Evolutionary conservation across 1,140 invertebrate genomes (phyloP).

Genomic region (Aleiodes sp.): DNA sequence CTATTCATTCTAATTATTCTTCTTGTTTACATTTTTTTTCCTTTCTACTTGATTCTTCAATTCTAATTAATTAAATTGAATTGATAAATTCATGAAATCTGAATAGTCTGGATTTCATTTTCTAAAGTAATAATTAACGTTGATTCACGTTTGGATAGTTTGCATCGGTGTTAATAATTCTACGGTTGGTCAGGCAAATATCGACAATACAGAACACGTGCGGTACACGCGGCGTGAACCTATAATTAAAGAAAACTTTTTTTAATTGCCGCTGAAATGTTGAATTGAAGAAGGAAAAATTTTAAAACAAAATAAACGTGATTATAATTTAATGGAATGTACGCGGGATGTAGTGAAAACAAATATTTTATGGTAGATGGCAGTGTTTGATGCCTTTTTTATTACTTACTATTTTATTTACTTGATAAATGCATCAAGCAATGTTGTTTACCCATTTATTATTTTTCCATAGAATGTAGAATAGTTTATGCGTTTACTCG

Average conservation of each 20-base stretch:
- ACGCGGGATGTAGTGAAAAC: background rate
- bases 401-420: background rate
- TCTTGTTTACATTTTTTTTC: too few species aligned
- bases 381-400: background rate
- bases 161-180: slow-evolving; percentile 1
- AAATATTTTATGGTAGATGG: background rate
- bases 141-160: background rate
- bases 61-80: too few species aligned
- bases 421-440: background rate
- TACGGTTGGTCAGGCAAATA: slow-evolving; percentile 2
- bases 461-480: background rate
- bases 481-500: background rate
- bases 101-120: too few species aligned
- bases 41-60: too few species aligned
- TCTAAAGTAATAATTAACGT: background rate
- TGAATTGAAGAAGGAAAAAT: background rate
- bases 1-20: too few species aligned
- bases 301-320: background rate
- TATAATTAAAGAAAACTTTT: slow-evolving; percentile 18
- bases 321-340: slow-evolving; percentile 3
- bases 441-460: slow-evolving; percentile 14
- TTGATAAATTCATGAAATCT: too few species aligned
- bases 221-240: background rate
- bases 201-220: slow-evolving; percentile 12
- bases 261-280: background rate